Base-by-base conservation (phyloP, 2,888 invertebrate species). In the Limnephilus rhombicus region DNA sequence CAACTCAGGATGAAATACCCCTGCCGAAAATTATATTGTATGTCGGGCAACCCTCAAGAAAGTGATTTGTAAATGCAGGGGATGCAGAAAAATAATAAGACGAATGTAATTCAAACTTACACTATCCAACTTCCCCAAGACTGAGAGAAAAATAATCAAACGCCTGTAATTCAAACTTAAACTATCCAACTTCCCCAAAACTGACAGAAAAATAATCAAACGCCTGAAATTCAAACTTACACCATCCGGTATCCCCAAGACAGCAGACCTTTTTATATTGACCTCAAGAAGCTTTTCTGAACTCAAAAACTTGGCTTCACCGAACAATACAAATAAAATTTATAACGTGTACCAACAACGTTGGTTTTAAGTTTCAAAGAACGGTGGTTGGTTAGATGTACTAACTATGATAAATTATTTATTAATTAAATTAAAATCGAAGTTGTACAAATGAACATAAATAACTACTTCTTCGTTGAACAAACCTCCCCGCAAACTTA, bases 1-100 rank as follows among this genome's bases (percentile, higher is more conserved):
- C 15, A 82, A 34, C 82, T 34, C 82, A 37, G 86, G 49, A 29
- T 24, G 90, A n/a, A 68, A 68, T 68, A 68, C 24, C 68, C 83
- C 41, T 89, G 37, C 68, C 80, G 85, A 80, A 86, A 34, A 91
- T 91, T 91, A 87, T 91, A 91, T 91, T 91, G 45, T 91, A 49
- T 91, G 81, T n/a, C 29, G 49, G 80, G 45, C 86, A 53, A 88
- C 81, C 86, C 87, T 82, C 9, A n/a, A n/a, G 24, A 68, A 68
- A 68, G 24, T 24, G n/a, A 68, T 68, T 24, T 24, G 9, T 68
- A 68, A 68, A 9, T 68, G 68, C 24, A 68, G 68, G 68, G 68
- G 68, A 68, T n/a, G 68, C 68, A 24, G 68, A 68, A 1, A 68
- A 68, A 68, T 68, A 68, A 68, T 68, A 1, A 68, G 24, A 68